Conservation (phyloP, 2,797 vertebrate species). For the Scyliorhinus canicula region DNA sequence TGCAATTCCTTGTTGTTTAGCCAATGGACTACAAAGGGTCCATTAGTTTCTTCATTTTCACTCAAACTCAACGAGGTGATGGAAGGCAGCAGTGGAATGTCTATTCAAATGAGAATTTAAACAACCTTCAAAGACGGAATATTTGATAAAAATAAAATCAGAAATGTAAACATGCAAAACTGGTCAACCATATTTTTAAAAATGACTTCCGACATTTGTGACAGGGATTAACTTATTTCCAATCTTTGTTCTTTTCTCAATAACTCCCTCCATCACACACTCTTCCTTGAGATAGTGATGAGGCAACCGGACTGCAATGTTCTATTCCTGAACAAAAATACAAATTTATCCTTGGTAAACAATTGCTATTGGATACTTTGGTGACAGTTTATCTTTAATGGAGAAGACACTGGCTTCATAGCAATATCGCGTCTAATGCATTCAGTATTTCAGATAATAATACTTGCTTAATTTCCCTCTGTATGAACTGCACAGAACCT, state of each 20-base stretch:
- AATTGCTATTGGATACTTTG: neutral
- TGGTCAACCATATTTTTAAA: neutral
- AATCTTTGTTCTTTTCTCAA: neutral
- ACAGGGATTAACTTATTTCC: neutral
- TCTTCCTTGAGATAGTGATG: neutral
- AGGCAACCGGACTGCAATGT: neutral
- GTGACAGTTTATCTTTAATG: neutral
- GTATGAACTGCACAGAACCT: neutral
- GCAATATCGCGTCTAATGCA: neutral
- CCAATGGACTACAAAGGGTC: constrained; percentile 96
- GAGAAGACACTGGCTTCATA: neutral
- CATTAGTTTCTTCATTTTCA: constrained; percentile 78
- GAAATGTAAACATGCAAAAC: neutral
- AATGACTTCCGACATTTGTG: neutral
- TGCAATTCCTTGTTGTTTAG: constrained; percentile 96
- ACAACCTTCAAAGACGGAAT: neutral
- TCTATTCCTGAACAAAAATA: neutral
- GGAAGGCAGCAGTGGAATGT: constrained; percentile 94
- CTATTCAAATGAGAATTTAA: constrained; percentile 52
- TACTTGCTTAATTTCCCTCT: neutral
- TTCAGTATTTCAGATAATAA: neutral
- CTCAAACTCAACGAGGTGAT: constrained; percentile 80
- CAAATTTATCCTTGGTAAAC: neutral
- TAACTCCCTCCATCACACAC: neutral
- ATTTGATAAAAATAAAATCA: neutral